Percentiles rank a stretch among this genome's conserved stretches.
These are phyloP conservation scores for Drosophila eugracilis DNA, from an alignment of 1,140 invertebrate genomes.

Conservation along the genomic window DNA sequence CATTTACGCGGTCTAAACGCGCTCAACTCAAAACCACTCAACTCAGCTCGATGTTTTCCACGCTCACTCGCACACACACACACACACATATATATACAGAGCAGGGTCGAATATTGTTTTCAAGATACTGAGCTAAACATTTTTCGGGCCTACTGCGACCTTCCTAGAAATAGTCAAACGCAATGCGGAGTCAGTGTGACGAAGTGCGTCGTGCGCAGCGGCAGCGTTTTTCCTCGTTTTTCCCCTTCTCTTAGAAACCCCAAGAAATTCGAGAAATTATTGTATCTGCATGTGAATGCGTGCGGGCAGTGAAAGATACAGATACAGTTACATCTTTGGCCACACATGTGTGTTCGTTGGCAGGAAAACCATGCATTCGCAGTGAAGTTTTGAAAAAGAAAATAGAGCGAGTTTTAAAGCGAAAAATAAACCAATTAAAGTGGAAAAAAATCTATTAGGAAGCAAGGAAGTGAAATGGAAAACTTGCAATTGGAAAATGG, in stretches of 20 bases:
- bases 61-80: conserved; percentile 31
- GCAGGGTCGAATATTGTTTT: conserved; percentile 37
- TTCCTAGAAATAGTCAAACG: conserved; percentile 84
- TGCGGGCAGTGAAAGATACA: conserved; percentile 35
- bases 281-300: conserved; percentile 31
- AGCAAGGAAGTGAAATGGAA: conserved; percentile 29
- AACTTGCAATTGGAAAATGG: conserved; percentile 3
- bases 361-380: conserved; percentile 38
- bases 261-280: conserved; percentile 1
- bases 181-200: conserved; percentile 74
- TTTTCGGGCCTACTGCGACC: conserved; percentile 63
- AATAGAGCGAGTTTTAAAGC: not conserved
- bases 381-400: conserved; percentile 19
- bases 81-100: not conserved
- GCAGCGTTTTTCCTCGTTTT: conserved; percentile 60
- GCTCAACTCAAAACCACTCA: conserved; percentile 23
- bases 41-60: conserved; percentile 59
- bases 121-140: conserved; percentile 67
- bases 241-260: conserved; percentile 1
- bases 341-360: conserved; percentile 26
- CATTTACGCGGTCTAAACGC: conserved; percentile 38
- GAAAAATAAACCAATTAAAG: not conserved
- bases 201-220: conserved; percentile 83
- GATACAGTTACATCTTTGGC: conserved; percentile 35
- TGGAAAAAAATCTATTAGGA: not conserved